Evolutionary conservation across 2,888 invertebrate genomes (phyloP).

Genomic region (Cryptus viduatorius): DNA sequence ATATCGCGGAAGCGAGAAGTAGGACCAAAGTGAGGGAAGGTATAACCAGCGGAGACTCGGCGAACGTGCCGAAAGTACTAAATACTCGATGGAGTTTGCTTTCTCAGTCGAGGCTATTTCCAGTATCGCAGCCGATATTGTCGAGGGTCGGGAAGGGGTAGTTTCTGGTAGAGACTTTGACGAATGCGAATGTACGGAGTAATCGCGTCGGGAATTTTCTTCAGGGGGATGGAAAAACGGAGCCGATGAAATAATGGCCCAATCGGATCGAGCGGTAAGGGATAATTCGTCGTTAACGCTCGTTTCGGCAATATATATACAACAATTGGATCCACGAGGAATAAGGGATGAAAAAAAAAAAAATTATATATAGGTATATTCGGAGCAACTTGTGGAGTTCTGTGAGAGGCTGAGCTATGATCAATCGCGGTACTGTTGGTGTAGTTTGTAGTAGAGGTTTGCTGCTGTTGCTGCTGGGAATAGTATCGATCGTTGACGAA

Average conservation of each 20-base stretch:
- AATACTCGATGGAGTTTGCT: constrained; percentile 51
- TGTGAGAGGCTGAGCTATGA: constrained; percentile 38
- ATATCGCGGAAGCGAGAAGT: not conserved
- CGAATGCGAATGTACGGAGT: constrained; percentile 52
- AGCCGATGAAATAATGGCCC: not conserved
- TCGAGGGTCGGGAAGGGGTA: not conserved
- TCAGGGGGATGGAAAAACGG: constrained; percentile 3
- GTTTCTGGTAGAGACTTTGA: constrained; percentile 57
- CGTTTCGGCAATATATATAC: constrained; percentile 2
- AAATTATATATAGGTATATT: not conserved
- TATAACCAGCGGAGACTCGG: constrained; percentile 36
- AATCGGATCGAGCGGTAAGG: constrained; percentile 1
- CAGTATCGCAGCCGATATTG: constrained; percentile 44
- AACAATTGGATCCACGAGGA: not conserved
- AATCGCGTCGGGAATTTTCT: not conserved
- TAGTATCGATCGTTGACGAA: constrained; percentile 80
- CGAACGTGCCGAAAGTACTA: constrained; percentile 61
- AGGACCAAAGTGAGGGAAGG: not conserved
- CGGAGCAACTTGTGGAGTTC: constrained; percentile 50
- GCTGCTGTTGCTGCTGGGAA: constrained; percentile 48
- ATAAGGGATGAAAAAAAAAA: not conserved
- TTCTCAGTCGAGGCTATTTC: not conserved
- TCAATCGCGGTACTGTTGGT: constrained; percentile 57
- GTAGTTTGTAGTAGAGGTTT: constrained; percentile 35
- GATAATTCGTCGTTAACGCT: constrained; percentile 16